Evolutionary conservation across 2,113 vertebrate genomes (phyloP).

Genomic region (Geococcyx californianus): DNA sequence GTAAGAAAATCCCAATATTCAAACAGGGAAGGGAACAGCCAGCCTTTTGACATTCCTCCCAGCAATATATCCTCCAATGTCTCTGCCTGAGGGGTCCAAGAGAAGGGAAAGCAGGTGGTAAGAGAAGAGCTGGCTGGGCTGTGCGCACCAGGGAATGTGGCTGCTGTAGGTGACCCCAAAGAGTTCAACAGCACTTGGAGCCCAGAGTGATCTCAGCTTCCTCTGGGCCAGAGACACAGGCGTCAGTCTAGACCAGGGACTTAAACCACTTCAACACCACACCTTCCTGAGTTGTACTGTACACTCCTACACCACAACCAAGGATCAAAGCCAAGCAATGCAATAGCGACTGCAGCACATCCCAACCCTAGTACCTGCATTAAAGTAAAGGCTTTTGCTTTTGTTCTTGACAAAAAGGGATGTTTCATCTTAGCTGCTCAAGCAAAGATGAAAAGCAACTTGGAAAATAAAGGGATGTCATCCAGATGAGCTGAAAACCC

Average conservation of each 20-base stretch:
- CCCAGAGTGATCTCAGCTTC: not conserved
- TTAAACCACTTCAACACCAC: not conserved
- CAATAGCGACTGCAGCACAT: not conserved
- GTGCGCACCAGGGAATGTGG: not conserved
- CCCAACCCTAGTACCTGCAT: not conserved
- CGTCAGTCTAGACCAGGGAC: not conserved
- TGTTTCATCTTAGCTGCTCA: not conserved
- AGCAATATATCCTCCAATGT: not conserved
- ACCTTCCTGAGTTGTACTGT: not conserved
- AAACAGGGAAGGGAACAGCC: not conserved
- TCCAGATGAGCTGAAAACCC: not conserved
- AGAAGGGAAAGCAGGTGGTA: rapidly evolving
- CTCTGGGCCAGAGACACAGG: not conserved
- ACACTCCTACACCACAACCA: not conserved
- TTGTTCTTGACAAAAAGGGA: slow-evolving; percentile 9
- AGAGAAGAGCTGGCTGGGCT: not conserved
- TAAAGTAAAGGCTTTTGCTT: not conserved
- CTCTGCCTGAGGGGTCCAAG: not conserved
- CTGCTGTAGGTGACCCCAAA: not conserved
- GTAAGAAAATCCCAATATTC: not conserved
- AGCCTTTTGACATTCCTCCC: not conserved
- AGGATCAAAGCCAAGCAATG: slow-evolving; percentile 45
- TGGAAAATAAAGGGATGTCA: not conserved
- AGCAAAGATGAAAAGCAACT: not conserved
- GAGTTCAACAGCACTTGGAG: rapidly evolving